Base-by-base conservation (phyloP, 2,888 invertebrate genomes). In the Ischnus inquisitorius region DNA sequence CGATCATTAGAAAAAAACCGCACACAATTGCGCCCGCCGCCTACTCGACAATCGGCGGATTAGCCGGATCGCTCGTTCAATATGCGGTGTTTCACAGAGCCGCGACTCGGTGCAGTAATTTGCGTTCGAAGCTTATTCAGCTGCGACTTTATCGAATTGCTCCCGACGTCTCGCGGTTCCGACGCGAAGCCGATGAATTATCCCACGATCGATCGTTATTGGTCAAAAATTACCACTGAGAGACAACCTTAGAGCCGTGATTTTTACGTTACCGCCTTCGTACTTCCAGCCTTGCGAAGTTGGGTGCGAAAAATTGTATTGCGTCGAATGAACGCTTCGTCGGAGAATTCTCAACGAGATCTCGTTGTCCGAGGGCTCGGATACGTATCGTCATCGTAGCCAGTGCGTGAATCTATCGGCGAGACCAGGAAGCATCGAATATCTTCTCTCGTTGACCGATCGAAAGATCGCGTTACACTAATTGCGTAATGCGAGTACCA, bases 381-480 rank as follows among this genome's bases (percentile, higher is more conserved):
- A 19, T 48, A 43, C 28, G 62, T 62, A 74, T 74, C 79, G 68
- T 57, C 54, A 69, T 69, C 46, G 57, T 71, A 75, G 48, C n/a
- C 51, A 22, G 77, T 69, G 74, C 80, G 62, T 74, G 64, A 84
- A 84, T 69, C 62, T 54, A 69, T 64, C 8, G 62, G 41, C 75
- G 41, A 80, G 28, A 71, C 68, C 83, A 79, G 87, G 86, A 85
- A 85, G 86, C 76, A 79, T 86, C 82, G 72, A 81, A 84, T 86
- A 60, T 84, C 83, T 67, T 68, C 34, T 48, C 16, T 57, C 8
- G 43, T 25, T 68, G 71, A 83, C 79, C 81, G 74, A 72, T 84
- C 76, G 71, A 60, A 85, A 84, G 82, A 87, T 87, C 86, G 78
- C 75, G 78, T 87, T 87, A 86, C 87, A 67, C 64, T 67, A 72